These are phyloP conservation scores for Acanthornis magna DNA, from an alignment of 2,797 vertebrate species.

Conservation along the genomic window DNA sequence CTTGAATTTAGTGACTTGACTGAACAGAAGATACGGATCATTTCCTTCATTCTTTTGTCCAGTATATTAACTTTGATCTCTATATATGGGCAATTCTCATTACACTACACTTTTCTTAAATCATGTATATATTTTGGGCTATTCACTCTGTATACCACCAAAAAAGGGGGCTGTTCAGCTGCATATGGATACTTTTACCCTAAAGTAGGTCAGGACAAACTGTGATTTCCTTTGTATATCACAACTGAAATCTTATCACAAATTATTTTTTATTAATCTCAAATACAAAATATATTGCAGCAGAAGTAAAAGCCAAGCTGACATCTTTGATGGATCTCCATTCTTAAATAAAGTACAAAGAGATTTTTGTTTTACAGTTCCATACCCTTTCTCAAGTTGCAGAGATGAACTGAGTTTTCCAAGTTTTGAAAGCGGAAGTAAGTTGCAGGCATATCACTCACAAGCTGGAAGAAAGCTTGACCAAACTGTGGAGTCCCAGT, in stretches of 20 bases:
- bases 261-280: conserved; percentile 35
- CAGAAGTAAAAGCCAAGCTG: conserved; percentile 25
- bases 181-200: background rate
- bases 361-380: background rate
- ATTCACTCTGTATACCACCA: background rate
- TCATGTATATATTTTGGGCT: conserved; percentile 23
- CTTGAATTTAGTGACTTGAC: conserved; percentile 61
- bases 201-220: background rate
- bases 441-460: background rate
- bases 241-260: conserved; percentile 5
- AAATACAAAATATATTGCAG: conserved; percentile 1
- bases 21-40: conserved; percentile 1
- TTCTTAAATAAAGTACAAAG: background rate
- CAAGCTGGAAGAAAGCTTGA: background rate
- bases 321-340: background rate
- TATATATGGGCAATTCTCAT: conserved; percentile 47
- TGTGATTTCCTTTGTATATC: background rate
- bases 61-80: conserved; percentile 61
- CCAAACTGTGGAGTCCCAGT: background rate
- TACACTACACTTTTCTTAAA: conserved; percentile 10
- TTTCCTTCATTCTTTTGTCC: conserved; percentile 49
- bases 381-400: background rate
- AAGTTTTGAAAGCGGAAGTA: background rate
- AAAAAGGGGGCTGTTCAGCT: background rate
- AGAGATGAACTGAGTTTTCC: background rate